Percentiles rank a stretch among this genome's conserved stretches.
These are phyloP conservation scores for Istiophorus platypterus DNA, from an alignment of 2,113 vertebrate genomes.

Conservation along the genomic window DNA sequence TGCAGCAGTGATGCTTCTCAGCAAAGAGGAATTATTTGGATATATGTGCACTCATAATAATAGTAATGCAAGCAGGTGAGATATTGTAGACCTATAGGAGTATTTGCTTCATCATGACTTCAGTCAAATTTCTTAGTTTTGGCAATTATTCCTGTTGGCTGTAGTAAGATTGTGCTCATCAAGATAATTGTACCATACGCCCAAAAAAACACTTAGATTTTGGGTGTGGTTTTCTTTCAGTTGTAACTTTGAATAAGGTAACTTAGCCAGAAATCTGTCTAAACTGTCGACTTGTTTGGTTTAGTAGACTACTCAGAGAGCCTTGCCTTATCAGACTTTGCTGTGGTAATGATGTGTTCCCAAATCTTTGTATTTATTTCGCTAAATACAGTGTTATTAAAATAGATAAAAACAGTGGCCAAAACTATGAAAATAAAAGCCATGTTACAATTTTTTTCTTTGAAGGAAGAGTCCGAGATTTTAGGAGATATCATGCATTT, in stretches of 20 bases:
- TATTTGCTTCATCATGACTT: not conserved
- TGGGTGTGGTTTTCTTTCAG: not conserved
- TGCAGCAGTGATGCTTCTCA: constrained; percentile 33
- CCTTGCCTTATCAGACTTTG: not conserved
- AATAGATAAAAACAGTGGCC: not conserved
- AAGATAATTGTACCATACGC: not conserved
- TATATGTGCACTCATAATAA: constrained; percentile 22
- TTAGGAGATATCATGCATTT: too few species aligned
- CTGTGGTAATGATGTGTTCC: too few species aligned
- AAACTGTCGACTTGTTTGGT: not conserved
- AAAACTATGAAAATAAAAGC: not conserved
- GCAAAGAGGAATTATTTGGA: constrained; percentile 39
- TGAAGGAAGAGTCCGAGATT: too few species aligned
- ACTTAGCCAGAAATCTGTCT: not conserved
- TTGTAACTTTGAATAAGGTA: not conserved
- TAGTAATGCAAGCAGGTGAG: constrained; percentile 19
- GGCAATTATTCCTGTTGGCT: not conserved
- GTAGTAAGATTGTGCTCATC: not conserved
- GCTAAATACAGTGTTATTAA: not conserved
- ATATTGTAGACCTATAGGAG: not conserved
- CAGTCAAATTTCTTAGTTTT: not conserved
- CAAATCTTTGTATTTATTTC: not conserved
- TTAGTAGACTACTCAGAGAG: too few species aligned
- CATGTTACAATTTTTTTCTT: not conserved
- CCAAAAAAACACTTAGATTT: not conserved